phyloP scores from a whole-genome alignment of 2,113 vertebrate genomes.

The Aldabrachelys gigantea region DNA sequence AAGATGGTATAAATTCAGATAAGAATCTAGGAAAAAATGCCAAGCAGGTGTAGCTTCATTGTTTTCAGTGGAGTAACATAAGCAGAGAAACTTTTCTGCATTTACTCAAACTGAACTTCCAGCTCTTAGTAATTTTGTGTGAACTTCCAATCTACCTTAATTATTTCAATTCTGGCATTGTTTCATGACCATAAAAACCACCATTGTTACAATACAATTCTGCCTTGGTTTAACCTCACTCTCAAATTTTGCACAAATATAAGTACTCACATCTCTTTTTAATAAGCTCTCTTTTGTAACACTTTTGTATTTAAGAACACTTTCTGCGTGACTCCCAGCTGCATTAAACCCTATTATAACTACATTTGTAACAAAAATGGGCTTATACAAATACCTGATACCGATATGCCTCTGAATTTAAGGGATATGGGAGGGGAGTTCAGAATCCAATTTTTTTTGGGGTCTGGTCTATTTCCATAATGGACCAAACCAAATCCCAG shows the following conservation, averaged over 20 bases:
- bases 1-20: not conserved
- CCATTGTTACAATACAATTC: not conserved
- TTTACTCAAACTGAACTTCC: not conserved
- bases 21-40: constrained; percentile 6
- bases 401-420: not conserved
- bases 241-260: not conserved
- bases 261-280: not conserved
- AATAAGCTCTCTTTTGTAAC: not conserved
- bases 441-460: not conserved
- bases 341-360: constrained; percentile 62
- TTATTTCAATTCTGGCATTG: not conserved
- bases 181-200: not conserved
- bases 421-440: not conserved
- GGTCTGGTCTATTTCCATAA: not conserved
- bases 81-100: not conserved
- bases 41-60: constrained; percentile 1
- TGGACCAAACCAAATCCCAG: not conserved
- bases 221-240: not conserved
- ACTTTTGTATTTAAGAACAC: constrained; percentile 24
- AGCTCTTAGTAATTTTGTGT: not conserved
- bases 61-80: not conserved
- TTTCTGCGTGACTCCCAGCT: not conserved
- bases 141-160: not conserved
- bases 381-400: not conserved
- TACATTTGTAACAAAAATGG: not conserved